A percentile compares a stretch with the other conserved stretches of the same genome.
phyloP scores from a whole-genome alignment of 2,113 vertebrate genomes.

The Oryzias melastigma region DNA sequence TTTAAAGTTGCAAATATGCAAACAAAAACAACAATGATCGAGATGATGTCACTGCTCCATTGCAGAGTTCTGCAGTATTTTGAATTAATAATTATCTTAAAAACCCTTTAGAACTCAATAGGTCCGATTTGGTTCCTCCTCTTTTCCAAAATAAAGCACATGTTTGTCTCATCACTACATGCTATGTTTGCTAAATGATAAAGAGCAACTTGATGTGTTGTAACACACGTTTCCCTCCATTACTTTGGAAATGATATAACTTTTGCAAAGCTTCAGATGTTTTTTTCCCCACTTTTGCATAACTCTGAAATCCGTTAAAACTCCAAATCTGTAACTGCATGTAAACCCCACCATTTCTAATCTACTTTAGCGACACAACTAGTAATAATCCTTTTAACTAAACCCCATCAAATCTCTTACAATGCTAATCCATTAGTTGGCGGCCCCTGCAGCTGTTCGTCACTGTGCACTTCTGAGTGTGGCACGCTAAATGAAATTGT shows the following conservation, averaged over 20 bases:
- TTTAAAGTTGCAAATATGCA: too few relatives aligned
- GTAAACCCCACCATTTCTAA: too few relatives aligned
- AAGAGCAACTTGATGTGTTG: too few relatives aligned
- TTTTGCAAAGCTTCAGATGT: neutral
- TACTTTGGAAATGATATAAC: neutral
- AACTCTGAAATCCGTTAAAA: slow-evolving; percentile 33
- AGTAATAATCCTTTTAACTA: slow-evolving; percentile 74
- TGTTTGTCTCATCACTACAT: too few relatives aligned
- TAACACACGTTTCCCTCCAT: neutral
- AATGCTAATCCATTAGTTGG: slow-evolving; percentile 63
- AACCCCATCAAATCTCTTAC: slow-evolving; percentile 71
- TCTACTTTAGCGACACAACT: slow-evolving; percentile 28
- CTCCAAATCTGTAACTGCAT: slow-evolving; percentile 36
- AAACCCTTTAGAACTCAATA: too few relatives aligned
- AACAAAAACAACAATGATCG: too few relatives aligned
- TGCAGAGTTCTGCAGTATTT: too few relatives aligned
- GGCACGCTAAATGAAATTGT: slow-evolving; percentile 68
- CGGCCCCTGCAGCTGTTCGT: slow-evolving; percentile 51
- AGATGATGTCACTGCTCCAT: too few relatives aligned
- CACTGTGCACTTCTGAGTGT: slow-evolving; percentile 48
- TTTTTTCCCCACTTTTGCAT: slow-evolving; percentile 7
- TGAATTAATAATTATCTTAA: too few relatives aligned
- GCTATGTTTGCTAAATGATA: too few relatives aligned
- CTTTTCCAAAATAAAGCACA: too few relatives aligned
- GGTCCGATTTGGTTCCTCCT: too few relatives aligned